Evolutionary conservation across 1,140 invertebrate genomes (phyloP).

Genomic region (Anastatus disparis): DNA sequence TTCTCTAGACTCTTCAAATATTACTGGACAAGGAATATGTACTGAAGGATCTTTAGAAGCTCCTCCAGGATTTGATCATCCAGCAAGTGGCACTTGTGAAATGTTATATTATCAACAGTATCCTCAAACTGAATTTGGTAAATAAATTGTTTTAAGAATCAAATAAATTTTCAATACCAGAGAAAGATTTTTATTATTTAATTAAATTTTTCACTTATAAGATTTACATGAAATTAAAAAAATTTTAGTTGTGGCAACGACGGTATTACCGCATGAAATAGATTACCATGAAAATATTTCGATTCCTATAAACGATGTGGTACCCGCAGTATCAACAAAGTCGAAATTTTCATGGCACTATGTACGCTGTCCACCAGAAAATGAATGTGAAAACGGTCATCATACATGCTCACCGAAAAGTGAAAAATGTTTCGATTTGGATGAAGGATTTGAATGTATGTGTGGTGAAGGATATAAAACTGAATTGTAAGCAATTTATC

Average conservation of each 20-base stretch:
- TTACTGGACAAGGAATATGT: conserved; percentile 76
- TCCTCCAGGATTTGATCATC: conserved; percentile 71
- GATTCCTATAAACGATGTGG: conserved; percentile 50
- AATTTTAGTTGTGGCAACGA: conserved; percentile 32
- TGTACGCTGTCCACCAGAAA: conserved; percentile 87
- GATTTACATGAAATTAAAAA: background rate
- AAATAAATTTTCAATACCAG: background rate
- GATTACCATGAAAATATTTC: conserved; percentile 63
- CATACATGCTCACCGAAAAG: conserved; percentile 88
- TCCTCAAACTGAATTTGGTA: conserved; percentile 43
- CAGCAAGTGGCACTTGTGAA: conserved; percentile 76
- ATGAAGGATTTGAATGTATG: conserved; percentile 83
- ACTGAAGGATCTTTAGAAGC: conserved; percentile 82
- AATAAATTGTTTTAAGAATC: background rate
- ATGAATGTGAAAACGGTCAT: conserved; percentile 92
- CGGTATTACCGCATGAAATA: conserved; percentile 59
- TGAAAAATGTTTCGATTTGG: conserved; percentile 83
- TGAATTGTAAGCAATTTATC: conserved; percentile 53
- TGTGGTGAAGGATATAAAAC: conserved; percentile 86
- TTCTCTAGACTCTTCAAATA: conserved; percentile 63
- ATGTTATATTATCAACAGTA: conserved; percentile 62
- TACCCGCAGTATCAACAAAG: conserved; percentile 47
- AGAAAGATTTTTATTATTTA: background rate
- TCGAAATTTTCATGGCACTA: conserved; percentile 87
- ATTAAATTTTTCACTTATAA: background rate